These are phyloP conservation scores for Scaptomyza flava DNA, from an alignment of 2,888 invertebrate species.

Conservation along the genomic window DNA sequence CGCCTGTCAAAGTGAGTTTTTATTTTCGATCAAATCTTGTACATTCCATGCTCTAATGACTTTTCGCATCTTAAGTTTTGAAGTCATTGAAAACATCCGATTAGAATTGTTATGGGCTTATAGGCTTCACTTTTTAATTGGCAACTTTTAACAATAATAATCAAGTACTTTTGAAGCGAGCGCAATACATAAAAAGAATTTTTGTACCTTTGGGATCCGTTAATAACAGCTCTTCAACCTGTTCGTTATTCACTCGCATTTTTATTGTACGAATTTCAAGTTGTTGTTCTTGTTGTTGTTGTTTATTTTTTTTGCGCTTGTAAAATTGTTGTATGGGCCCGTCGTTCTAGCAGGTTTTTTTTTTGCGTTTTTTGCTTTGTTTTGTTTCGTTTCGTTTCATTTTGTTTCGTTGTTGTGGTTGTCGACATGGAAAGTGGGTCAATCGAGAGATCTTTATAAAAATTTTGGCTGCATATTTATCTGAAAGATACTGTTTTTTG, in stretches of 20 bases:
- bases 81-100: slow-evolving; percentile 8
- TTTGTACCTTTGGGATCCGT: slow-evolving; percentile 20
- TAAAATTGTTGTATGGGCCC: slow-evolving; percentile 22
- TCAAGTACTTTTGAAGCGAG: slow-evolving; percentile 7
- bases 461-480: slow-evolving; percentile 75
- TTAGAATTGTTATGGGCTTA: slow-evolving; percentile 21
- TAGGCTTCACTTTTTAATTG: slow-evolving; percentile 15
- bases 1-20: no score
- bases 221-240: slow-evolving; percentile 53
- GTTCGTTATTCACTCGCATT: slow-evolving; percentile 48
- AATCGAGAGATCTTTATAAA: slow-evolving; percentile 77
- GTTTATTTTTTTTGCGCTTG: slow-evolving; percentile 23
- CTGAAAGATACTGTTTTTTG: slow-evolving; percentile 53
- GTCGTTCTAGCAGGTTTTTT: slow-evolving; percentile 50
- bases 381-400: slow-evolving; percentile 37
- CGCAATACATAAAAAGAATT: no score
- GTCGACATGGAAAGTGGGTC: slow-evolving; percentile 71
- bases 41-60: no score
- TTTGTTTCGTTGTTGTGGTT: slow-evolving; percentile 40
- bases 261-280: slow-evolving; percentile 58
- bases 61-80: background rate
- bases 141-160: slow-evolving; percentile 12
- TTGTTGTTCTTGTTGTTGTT: slow-evolving; percentile 34
- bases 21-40: background rate
- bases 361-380: background rate